Percentiles rank a stretch among this genome's conserved stretches.
phyloP scores from a whole-genome alignment of 2,797 vertebrate genomes.

The Manis pentadactyla region DNA sequence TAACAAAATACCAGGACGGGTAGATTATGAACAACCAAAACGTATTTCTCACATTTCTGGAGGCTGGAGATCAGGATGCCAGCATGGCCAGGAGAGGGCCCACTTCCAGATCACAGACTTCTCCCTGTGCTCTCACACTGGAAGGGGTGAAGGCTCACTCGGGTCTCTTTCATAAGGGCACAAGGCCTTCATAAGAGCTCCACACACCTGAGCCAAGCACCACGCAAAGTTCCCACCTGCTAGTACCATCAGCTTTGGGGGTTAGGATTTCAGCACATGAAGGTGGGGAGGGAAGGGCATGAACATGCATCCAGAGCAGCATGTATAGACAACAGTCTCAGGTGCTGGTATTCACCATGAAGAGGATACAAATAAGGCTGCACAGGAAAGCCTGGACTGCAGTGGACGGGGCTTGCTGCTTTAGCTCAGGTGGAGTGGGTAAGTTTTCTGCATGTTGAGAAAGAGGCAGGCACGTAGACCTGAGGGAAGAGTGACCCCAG shows the following conservation, averaged over 20 bases:
- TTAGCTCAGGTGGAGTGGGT: neutral
- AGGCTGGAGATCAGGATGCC: neutral
- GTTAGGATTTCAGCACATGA: neutral
- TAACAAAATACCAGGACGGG: neutral
- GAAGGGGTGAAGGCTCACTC: neutral
- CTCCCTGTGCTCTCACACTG: neutral
- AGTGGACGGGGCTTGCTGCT: neutral
- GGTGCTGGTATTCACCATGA: neutral
- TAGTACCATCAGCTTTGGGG: neutral
- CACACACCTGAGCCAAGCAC: neutral
- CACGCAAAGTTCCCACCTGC: neutral
- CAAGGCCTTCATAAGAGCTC: too few species aligned
- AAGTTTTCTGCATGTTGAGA: neutral
- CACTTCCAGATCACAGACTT: neutral
- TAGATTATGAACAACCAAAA: neutral
- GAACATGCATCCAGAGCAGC: neutral
- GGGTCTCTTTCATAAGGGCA: neutral
- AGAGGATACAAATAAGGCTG: neutral
- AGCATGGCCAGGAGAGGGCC: too few species aligned
- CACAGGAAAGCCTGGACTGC: neutral
- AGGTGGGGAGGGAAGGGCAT: neutral
- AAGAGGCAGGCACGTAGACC: neutral
- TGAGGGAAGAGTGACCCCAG: neutral
- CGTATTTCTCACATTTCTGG: neutral
- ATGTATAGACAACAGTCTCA: neutral